Conservation (phyloP, 1,140 invertebrate genomes). For the Drosophila kepulauana region DNA sequence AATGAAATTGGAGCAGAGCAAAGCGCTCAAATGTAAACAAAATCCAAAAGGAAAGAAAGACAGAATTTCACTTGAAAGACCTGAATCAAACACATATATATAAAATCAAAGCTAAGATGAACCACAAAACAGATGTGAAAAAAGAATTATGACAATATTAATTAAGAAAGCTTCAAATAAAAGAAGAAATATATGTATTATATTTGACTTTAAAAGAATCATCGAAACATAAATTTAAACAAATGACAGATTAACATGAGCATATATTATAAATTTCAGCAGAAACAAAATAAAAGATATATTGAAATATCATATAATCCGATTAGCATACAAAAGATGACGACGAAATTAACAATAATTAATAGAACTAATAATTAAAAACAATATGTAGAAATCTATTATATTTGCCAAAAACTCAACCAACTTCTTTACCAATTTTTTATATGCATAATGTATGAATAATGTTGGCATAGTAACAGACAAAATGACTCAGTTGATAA, state of each 20-base stretch:
- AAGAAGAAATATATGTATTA: neutral
- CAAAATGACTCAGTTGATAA: neutral
- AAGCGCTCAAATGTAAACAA: slow-evolving; percentile 28
- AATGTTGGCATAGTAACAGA: neutral
- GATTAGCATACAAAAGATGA: no score
- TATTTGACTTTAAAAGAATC: neutral
- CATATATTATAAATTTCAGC: neutral
- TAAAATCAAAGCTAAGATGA: neutral
- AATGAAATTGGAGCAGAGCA: slow-evolving; percentile 59
- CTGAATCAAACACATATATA: neutral
- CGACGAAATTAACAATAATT: no score
- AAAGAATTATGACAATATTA: no score
- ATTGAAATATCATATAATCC: no score
- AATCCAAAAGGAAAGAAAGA: slow-evolving; percentile 18
- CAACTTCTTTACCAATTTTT: neutral
- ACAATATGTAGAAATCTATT: neutral
- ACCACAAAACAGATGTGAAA: neutral
- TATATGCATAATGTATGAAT: neutral
- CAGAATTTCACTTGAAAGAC: slow-evolving; percentile 36
- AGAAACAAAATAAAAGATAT: no score
- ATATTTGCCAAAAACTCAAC: neutral
- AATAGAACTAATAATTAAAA: no score
- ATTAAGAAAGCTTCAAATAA: no score
- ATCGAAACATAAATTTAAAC: neutral
- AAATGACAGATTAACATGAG: neutral